Percentiles rank a stretch among this genome's conserved stretches.
Conservation (phyloP, 2,113 vertebrate genomes). For the Anser cygnoides region DNA sequence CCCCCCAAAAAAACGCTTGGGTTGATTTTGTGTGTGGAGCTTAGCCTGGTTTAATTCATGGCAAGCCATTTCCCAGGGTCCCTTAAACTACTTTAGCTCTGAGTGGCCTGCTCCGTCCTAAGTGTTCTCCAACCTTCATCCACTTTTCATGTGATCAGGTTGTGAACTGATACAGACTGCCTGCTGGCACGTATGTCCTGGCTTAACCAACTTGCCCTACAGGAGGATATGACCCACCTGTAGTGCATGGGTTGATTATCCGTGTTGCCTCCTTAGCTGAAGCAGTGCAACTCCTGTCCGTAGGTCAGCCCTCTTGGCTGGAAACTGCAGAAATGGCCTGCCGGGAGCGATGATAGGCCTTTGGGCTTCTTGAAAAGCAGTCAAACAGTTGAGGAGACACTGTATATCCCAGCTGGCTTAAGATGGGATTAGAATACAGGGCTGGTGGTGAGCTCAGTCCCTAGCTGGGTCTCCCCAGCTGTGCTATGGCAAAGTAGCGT, state of each 20-base stretch:
- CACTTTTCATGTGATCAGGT: background rate
- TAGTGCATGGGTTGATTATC: background rate
- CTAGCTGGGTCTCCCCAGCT: background rate
- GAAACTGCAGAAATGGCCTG: background rate
- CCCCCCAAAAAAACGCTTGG: background rate
- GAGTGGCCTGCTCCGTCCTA: background rate
- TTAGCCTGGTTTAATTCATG: background rate
- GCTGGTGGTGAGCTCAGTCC: background rate
- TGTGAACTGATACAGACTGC: background rate
- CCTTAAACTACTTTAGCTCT: background rate
- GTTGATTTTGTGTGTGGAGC: background rate
- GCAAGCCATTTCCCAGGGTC: background rate
- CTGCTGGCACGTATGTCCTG: background rate
- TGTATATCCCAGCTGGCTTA: background rate
- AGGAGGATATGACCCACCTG: background rate
- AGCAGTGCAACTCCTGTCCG: background rate
- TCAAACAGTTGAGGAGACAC: background rate
- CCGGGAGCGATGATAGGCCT: fast-evolving
- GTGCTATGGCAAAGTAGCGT: background rate
- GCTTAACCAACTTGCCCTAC: background rate
- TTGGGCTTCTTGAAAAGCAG: background rate
- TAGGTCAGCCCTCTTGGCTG: background rate
- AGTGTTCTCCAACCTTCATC: background rate
- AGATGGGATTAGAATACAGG: background rate
- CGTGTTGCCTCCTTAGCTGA: background rate